Conservation (phyloP, 1,140 invertebrate species). For the Nasonia vitripennis region DNA sequence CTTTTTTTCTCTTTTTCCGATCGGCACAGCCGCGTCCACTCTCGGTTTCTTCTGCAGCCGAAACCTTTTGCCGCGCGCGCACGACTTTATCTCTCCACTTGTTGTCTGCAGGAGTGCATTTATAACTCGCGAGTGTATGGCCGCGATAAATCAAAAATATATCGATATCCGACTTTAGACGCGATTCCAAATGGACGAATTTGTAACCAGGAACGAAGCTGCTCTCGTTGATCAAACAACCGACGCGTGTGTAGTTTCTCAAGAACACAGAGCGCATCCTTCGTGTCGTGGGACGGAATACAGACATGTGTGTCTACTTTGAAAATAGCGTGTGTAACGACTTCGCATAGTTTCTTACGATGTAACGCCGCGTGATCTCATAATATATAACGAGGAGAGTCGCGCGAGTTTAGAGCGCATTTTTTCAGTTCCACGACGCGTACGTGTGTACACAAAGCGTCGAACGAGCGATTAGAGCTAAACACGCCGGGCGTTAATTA, state of each 20-base stretch:
- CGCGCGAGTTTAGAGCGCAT: not conserved
- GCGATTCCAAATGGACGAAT: too few relatives aligned
- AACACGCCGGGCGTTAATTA: not conserved
- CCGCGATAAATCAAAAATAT: not conserved
- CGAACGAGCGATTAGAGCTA: not conserved
- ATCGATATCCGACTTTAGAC: not conserved
- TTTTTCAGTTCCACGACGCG: conserved; percentile 10
- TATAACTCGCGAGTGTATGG: not conserved
- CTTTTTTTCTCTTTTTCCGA: not conserved
- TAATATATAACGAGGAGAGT: conserved; percentile 24
- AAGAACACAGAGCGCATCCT: too few relatives aligned
- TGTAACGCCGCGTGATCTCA: conserved; percentile 7
- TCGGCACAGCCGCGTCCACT: not conserved
- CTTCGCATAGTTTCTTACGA: conserved; percentile 14
- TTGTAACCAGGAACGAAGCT: too few relatives aligned
- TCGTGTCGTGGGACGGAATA: too few relatives aligned
- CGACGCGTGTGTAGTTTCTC: too few relatives aligned
- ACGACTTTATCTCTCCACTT: conserved; percentile 39
- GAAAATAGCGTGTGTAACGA: conserved; percentile 18
- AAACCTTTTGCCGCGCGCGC: not conserved
- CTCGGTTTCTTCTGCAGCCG: not conserved
- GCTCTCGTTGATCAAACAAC: too few relatives aligned
- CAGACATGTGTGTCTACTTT: not conserved
- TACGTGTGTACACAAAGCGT: not conserved
- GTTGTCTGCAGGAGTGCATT: not conserved